These are phyloP conservation scores for Eumaeus atala DNA, from an alignment of 1,140 invertebrate species.

Conservation along the genomic window DNA sequence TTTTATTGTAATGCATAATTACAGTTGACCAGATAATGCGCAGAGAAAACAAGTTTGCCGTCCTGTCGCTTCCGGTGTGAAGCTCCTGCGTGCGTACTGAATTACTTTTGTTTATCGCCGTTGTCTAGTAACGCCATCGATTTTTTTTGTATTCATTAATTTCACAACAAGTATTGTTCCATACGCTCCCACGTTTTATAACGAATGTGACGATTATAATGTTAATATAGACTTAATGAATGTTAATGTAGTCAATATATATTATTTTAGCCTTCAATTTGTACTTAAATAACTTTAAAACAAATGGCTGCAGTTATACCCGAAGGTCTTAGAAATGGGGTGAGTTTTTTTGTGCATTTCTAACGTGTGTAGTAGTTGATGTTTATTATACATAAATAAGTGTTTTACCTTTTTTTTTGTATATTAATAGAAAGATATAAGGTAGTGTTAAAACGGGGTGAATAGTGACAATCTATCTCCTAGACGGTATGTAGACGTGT, in stretches of 20 bases:
- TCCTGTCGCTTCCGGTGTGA: not conserved
- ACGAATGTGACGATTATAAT: conserved; percentile 3
- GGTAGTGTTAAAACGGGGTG: too few species aligned
- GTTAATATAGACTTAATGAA: not conserved
- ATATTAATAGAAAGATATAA: too few species aligned
- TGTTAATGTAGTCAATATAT: not conserved
- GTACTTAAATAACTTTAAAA: not conserved
- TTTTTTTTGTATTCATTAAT: conserved; percentile 31
- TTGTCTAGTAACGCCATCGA: conserved; percentile 56
- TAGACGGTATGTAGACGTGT: too few species aligned
- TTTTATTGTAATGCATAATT: too few species aligned
- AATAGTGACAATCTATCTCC: too few species aligned
- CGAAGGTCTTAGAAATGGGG: conserved; percentile 46
- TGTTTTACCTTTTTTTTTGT: too few species aligned
- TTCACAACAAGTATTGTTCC: conserved; percentile 19
- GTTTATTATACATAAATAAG: too few species aligned
- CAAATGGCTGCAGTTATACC: conserved; percentile 54
- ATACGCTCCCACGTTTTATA: conserved; percentile 20
- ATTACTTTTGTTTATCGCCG: conserved; percentile 27
- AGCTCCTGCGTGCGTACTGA: not conserved
- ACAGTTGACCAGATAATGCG: too few species aligned
- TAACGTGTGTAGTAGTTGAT: too few species aligned
- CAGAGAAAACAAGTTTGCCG: not conserved
- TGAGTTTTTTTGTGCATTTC: conserved; percentile 26
- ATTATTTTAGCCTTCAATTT: not conserved